Percentiles rank a stretch among this genome's conserved stretches.
Conservation (phyloP, 1,140 invertebrate genomes). For the Orius laevigatus region DNA sequence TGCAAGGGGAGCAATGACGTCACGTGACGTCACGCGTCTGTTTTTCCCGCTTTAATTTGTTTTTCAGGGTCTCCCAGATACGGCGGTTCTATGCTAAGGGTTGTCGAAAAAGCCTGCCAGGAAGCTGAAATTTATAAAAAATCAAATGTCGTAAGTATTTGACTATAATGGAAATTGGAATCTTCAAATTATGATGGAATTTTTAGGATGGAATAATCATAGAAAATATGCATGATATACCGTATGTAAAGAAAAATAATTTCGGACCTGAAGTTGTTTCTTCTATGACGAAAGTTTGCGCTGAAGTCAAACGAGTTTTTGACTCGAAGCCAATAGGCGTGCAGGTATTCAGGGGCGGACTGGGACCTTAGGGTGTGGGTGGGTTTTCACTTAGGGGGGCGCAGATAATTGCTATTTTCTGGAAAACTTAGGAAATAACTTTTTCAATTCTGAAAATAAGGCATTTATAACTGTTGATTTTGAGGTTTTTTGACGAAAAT, state of each 20-base stretch:
- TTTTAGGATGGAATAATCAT: conserved; percentile 55
- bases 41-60: conserved; percentile 10
- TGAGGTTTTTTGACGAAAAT: too few species aligned
- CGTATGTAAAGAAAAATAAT: conserved; percentile 42
- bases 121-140: conserved; percentile 43
- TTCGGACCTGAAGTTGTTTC: conserved; percentile 52
- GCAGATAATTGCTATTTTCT: too few species aligned
- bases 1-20: background rate
- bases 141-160: conserved; percentile 34
- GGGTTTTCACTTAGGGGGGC: too few species aligned
- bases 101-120: conserved; percentile 35
- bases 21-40: background rate
- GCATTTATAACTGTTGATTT: too few species aligned
- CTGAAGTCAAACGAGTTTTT: conserved; percentile 32
- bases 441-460: too few species aligned
- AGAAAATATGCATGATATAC: conserved; percentile 79
- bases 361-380: background rate
- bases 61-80: conserved; percentile 40
- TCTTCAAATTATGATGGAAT: background rate
- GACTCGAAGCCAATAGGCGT: background rate
- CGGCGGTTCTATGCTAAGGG: conserved; percentile 28
- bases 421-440: too few species aligned
- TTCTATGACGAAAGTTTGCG: conserved; percentile 45
- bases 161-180: conserved; percentile 6
- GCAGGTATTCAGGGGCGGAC: too few species aligned